A percentile compares a stretch with the other conserved stretches of the same genome.
phyloP scores from a whole-genome alignment of 2,888 invertebrate species.

The Drosophila antonietae region DNA sequence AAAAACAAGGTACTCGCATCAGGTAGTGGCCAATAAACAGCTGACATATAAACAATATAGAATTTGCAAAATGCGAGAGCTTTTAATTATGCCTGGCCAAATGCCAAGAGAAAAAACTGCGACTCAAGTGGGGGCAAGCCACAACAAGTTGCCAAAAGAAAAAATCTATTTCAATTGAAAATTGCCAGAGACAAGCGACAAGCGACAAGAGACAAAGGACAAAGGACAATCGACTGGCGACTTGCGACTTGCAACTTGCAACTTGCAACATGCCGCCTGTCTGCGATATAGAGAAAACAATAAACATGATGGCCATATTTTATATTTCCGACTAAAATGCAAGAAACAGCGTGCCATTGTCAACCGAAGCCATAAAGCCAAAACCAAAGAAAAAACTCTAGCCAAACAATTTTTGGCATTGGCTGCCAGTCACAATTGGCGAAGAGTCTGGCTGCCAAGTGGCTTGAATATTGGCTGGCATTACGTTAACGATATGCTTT shows the following conservation, averaged over 20 bases:
- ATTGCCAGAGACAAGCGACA: conserved; percentile 69
- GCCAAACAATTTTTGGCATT: conserved; percentile 58
- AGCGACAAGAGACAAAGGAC: conserved; percentile 44
- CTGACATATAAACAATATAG: conserved; percentile 6
- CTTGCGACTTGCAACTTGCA: conserved; percentile 9
- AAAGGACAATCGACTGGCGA: not conserved
- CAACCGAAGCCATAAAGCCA: conserved; percentile 50
- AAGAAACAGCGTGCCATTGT: conserved; percentile 77
- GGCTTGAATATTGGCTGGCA: conserved; percentile 55
- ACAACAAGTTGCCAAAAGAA: conserved; percentile 70
- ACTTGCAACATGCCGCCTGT: conserved; percentile 25
- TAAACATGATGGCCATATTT: conserved; percentile 79
- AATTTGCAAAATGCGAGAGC: conserved; percentile 14
- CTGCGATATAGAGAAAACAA: conserved; percentile 50
- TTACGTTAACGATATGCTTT: conserved; percentile 45
- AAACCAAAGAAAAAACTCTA: conserved; percentile 23
- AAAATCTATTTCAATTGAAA: conserved; percentile 73
- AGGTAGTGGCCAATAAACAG: conserved; percentile 35
- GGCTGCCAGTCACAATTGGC: conserved; percentile 15
- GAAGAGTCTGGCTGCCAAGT: conserved; percentile 38
- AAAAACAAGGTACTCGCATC: conserved; percentile 10
- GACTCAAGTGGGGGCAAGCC: conserved; percentile 21
- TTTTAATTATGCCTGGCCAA: conserved; percentile 71
- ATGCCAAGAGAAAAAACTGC: conserved; percentile 41
- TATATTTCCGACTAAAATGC: conserved; percentile 65